Evolutionary conservation across 2,888 invertebrate species (phyloP), one percentile per base, ranked within the genome.

Genomic region (Balanococcus diminutus): DNA sequence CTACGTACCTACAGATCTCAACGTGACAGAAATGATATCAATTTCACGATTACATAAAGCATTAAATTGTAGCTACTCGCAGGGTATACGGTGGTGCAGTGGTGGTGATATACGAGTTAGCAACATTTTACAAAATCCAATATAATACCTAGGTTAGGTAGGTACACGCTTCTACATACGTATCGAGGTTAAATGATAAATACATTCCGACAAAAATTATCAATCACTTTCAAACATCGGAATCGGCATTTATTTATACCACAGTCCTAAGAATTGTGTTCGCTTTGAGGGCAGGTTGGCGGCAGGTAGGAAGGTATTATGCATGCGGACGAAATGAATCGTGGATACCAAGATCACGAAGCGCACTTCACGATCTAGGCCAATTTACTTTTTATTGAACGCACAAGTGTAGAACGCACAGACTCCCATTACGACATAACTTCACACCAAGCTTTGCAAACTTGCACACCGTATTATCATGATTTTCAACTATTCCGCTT

Each of bases 351-450:
- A 36, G 84, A 84, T 84, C 84, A 84, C 84, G 84, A 84, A 84
- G 75, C 72, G 84, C 72, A 67, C 75, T 84, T 75, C 84, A 84
- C 84, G 84, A 84, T 84, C 84, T 84, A 84, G 84, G 84, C 84
- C 84, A 84, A 84, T 84, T 84, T 84, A 84, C 75, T 84, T 84
- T 84, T 84, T 84, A 84, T 84, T 84, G 84, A 84, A 75, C 46
- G 84, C 75, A 84, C 84, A 84, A 75, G 84, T 84, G 84, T 84
- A 84, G 72, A 84, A 72, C 36, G 22, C 8, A 19, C 19, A 39
- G 25, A 84, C 84, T 84, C 75, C 75, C 72, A 84, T 75, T 84
- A 75, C 84, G 39, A 75, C 36, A 67, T 72, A 84, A 72, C 75
- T 84, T 84, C 84, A 84, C 56, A 56, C 83, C 83, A 56, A 75